Conservation (phyloP, 53 echinoderm and acorn worm species). For the Zoroaster sp. region DNA sequence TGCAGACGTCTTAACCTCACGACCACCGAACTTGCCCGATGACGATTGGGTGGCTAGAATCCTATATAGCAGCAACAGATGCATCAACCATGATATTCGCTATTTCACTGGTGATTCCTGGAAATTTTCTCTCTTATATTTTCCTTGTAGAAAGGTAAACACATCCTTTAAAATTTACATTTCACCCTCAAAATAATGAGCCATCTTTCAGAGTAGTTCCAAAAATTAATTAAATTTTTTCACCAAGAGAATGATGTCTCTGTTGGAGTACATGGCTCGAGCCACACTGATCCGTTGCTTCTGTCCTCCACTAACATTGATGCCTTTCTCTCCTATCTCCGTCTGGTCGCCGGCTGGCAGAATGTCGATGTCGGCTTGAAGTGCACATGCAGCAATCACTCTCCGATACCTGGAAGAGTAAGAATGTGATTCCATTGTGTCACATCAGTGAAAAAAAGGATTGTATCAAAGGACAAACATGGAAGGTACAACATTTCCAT, state of each 20-base stretch:
- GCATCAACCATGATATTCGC: too few relatives aligned
- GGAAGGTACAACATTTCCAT: neutral
- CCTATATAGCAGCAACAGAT: too few relatives aligned
- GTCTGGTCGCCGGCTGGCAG: slow-evolving; percentile 73
- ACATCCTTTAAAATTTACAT: too few relatives aligned
- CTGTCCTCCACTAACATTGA: slow-evolving; percentile 76
- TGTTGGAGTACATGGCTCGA: slow-evolving; percentile 60
- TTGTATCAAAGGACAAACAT: too few relatives aligned
- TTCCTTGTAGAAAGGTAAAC: too few relatives aligned
- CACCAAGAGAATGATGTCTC: slow-evolving; percentile 63
- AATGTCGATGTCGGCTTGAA: slow-evolving; percentile 58
- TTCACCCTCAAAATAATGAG: neutral
- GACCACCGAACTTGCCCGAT: too few relatives aligned
- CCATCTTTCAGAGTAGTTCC: neutral
- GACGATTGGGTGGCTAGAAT: too few relatives aligned
- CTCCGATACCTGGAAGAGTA: slow-evolving; percentile 5
- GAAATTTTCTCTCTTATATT: too few relatives aligned
- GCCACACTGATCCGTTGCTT: slow-evolving; percentile 74
- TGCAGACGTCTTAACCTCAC: too few relatives aligned
- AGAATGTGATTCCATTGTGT: too few relatives aligned
- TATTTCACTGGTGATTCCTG: too few relatives aligned
- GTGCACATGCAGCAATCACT: slow-evolving; percentile 51
- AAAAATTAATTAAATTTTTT: neutral
- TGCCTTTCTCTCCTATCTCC: slow-evolving; percentile 81
- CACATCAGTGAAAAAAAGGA: too few relatives aligned